Percentiles rank a stretch among this genome's conserved stretches.
Evolutionary conservation across 2,888 invertebrate species (phyloP).

Genomic region (Lamellibrachia columna): DNA sequence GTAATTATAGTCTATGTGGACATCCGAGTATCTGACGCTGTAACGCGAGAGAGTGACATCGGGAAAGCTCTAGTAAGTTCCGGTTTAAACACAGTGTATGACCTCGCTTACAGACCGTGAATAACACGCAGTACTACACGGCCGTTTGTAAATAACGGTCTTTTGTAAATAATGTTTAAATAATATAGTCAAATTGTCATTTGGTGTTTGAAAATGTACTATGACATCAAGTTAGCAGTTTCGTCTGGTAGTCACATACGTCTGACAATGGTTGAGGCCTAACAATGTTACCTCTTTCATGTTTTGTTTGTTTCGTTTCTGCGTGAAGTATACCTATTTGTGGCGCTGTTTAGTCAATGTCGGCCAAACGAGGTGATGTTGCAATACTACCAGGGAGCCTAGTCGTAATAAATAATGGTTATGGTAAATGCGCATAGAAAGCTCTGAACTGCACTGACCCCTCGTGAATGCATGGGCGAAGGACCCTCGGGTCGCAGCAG

Average conservation of each 20-base stretch:
- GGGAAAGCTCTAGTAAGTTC: not conserved
- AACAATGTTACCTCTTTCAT: not conserved
- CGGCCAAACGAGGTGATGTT: not conserved
- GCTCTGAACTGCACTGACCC: not conserved
- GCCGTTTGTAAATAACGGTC: too few relatives aligned
- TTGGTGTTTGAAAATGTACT: too few relatives aligned
- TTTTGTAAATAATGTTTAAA: too few relatives aligned
- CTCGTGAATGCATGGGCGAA: conserved; percentile 31
- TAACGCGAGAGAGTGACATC: not conserved
- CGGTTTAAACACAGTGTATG: not conserved
- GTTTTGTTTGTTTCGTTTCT: not conserved
- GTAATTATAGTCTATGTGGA: not conserved
- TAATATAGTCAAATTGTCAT: too few relatives aligned
- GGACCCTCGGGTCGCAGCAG: conserved; percentile 30
- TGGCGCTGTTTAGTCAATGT: not conserved
- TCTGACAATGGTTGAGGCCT: too few relatives aligned
- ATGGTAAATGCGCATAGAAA: not conserved
- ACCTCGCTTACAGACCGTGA: not conserved
- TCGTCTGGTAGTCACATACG: too few relatives aligned
- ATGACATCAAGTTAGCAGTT: too few relatives aligned
- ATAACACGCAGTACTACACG: too few relatives aligned
- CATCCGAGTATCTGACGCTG: not conserved
- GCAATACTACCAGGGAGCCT: not conserved
- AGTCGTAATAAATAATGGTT: not conserved
- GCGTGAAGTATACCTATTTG: not conserved